phyloP scores from a whole-genome alignment of 2,113 vertebrate species.

The Istiophorus platypterus region DNA sequence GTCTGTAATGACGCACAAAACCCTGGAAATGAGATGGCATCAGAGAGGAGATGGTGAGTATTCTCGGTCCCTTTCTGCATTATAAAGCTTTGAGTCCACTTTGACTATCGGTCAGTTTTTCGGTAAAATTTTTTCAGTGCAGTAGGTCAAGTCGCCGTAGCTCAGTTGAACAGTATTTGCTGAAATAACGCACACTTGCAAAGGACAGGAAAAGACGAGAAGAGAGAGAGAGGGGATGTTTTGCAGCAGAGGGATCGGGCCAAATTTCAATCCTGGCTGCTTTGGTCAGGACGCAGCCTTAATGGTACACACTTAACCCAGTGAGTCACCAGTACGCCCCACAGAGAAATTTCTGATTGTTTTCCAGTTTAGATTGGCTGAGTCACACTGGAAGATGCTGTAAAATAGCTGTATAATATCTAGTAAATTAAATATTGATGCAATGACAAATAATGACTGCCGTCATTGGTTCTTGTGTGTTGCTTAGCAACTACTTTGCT shows the following conservation, averaged over 20 bases:
- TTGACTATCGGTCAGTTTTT: conserved; percentile 20
- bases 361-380: conserved; percentile 50
- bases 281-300: too few relatives aligned
- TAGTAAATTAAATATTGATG: conserved; percentile 72
- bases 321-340: too few relatives aligned
- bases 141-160: neutral
- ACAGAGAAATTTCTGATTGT: conserved; percentile 34
- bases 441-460: conserved; percentile 42
- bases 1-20: conserved; percentile 81
- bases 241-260: too few relatives aligned
- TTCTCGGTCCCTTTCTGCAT: neutral
- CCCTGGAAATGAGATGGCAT: conserved; percentile 73
- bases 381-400: conserved; percentile 47
- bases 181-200: conserved; percentile 41
- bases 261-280: too few relatives aligned
- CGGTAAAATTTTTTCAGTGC: conserved; percentile 16
- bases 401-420: conserved; percentile 56
- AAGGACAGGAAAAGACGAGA: too few relatives aligned
- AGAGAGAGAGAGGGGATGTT: too few relatives aligned
- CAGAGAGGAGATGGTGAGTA: neutral
- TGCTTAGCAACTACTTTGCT: conserved; percentile 68
- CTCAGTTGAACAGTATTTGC: conserved; percentile 36
- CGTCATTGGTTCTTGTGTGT: conserved; percentile 42
- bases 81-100: conserved; percentile 19
- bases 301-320: too few relatives aligned